Conservation (phyloP, 2,113 vertebrate genomes). For the Sebastes schlegelii region DNA sequence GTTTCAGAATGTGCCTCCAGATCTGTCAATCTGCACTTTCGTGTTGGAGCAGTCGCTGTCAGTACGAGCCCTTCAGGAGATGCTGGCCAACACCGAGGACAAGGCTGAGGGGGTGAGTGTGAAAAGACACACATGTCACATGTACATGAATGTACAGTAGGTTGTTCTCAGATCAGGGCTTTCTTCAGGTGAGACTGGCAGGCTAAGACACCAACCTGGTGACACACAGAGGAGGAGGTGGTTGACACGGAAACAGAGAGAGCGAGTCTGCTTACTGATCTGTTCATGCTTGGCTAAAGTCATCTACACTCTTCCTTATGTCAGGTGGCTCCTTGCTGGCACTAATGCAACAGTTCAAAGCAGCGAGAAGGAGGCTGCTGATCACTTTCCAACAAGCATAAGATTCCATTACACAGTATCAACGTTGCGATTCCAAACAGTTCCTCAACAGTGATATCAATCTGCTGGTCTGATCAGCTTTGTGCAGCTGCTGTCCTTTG, state of each 20-base stretch:
- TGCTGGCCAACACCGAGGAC: constrained; percentile 93
- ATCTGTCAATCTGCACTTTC: constrained; percentile 98
- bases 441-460: not conserved
- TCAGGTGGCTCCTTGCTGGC: not conserved
- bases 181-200: not conserved
- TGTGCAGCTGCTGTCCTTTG: not conserved
- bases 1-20: constrained; percentile 96
- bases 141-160: not conserved
- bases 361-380: not conserved
- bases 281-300: not conserved
- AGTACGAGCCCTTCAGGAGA: constrained; percentile 95
- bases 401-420: not conserved
- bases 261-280: not conserved
- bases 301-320: not conserved
- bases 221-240: not conserved
- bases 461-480: not conserved
- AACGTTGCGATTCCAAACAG: not conserved
- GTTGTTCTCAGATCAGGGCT: not conserved
- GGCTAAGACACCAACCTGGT: not conserved
- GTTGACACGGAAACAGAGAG: not conserved
- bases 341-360: not conserved
- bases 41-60: constrained; percentile 96
- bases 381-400: not conserved
- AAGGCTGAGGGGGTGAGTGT: constrained; percentile 93
- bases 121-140: not conserved